phyloP scores from a whole-genome alignment of 2,888 invertebrate genomes.

The Electrophaes corylata region DNA sequence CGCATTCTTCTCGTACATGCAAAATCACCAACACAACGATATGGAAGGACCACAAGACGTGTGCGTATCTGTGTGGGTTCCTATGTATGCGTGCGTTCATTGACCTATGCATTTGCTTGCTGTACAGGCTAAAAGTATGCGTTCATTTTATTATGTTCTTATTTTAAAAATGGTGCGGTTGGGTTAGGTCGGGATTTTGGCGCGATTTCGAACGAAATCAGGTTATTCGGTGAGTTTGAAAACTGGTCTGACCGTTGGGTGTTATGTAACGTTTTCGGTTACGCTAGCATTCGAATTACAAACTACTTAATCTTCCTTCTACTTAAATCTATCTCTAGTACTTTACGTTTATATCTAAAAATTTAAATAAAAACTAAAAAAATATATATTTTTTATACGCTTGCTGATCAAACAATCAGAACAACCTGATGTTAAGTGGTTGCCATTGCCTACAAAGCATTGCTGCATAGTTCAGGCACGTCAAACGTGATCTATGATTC shows the following conservation, averaged over 20 bases:
- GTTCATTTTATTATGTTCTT: constrained; percentile 83
- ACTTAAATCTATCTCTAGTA: background rate
- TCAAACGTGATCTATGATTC: too few species aligned
- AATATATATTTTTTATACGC: too few species aligned
- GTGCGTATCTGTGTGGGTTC: constrained; percentile 53
- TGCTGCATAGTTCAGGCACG: too few species aligned
- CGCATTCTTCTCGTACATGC: constrained; percentile 83
- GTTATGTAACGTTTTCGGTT: constrained; percentile 48
- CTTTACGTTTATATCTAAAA: too few species aligned
- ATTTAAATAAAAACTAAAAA: too few species aligned
- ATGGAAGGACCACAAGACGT: constrained; percentile 54
- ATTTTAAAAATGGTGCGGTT: constrained; percentile 81
- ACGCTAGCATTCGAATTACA: constrained; percentile 54
- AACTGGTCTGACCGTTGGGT: constrained; percentile 52
- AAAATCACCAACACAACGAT: constrained; percentile 73
- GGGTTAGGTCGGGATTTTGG: constrained; percentile 73
- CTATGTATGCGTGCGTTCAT: constrained; percentile 71
- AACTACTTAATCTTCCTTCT: constrained; percentile 15
- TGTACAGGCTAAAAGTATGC: constrained; percentile 83
- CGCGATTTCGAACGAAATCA: constrained; percentile 37
- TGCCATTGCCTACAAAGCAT: too few species aligned
- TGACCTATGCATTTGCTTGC: constrained; percentile 82
- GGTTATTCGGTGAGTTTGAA: constrained; percentile 35
- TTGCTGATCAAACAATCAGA: too few species aligned
- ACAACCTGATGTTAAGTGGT: too few species aligned